Base-by-base conservation (phyloP, 2,113 vertebrate genomes). In the Catharus bicknelli region DNA sequence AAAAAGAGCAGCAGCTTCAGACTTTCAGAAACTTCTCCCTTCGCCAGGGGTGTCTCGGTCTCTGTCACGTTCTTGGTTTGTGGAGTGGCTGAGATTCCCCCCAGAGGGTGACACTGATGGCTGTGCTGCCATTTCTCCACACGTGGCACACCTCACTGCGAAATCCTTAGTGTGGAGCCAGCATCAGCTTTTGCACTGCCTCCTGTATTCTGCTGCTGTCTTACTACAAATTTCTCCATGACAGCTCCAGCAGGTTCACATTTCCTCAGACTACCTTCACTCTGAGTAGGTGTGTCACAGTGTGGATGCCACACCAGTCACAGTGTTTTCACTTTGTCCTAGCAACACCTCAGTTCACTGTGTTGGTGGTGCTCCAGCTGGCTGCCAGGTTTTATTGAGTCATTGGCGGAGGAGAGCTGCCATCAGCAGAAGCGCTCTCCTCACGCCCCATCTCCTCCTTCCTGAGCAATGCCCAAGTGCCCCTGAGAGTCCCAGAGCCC, bases 31-130 rank as follows among this genome's bases (percentile, higher is more conserved):
- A 43, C 16, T 57, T 77, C 27, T 79, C 26, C 6, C 54, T 79
- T 38, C 1, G 0, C 8, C 34, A 63, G 21, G 67, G 0, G 2
- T 2, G 1, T 84, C 75, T 73, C 50, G 11, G 47, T 12, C 58
- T 50, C 42, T 1, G 7, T 9, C 50, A 30, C 7, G 40, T 1
- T 0, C 50, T 63, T 15, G 32, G 21, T 51, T 67, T 55, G 48
- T 32, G 62, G 54, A 47, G 29, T 1, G 50, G 21, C 74, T 62
- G 66, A 89, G 57, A 64, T 57, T 20, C 22, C n/a, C 32, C 29
- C 34, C 27, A 32, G 20, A 18, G 36, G 17, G 8, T 57, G 58
- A 43, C 69, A 36, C 5, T 1, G 5, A 26, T 29, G 43, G 13
- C n/a, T 79, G 17, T 61, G 50, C 30, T 6, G 9, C 6, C 9